Percentiles rank a stretch among this genome's conserved stretches.
Conservation (phyloP, 1,140 invertebrate species). For the Phocides pigmalion region DNA sequence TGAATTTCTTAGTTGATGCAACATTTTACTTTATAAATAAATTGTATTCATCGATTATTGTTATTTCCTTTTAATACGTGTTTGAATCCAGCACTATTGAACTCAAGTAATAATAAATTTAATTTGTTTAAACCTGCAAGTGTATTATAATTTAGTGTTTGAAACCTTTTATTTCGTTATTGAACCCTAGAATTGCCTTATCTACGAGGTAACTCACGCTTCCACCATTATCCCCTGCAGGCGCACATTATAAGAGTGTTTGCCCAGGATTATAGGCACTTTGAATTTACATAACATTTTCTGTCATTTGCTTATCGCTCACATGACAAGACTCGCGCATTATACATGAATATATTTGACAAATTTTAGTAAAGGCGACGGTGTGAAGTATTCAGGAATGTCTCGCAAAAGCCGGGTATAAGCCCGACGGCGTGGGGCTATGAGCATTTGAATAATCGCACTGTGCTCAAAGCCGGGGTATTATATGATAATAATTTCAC, state of each 20-base stretch:
- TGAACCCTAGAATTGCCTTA: conserved; percentile 63
- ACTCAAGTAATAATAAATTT: too few relatives aligned
- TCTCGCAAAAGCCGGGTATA: conserved; percentile 55
- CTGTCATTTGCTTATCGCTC: conserved; percentile 80
- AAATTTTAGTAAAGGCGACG: conserved; percentile 66
- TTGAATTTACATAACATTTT: conserved; percentile 81
- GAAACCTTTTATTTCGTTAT: conserved; percentile 56
- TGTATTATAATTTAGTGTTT: neutral
- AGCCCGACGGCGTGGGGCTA: conserved; percentile 50
- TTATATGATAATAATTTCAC: conserved; percentile 83
- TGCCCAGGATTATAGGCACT: conserved; percentile 69
- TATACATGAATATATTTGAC: conserved; percentile 78
- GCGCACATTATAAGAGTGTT: conserved; percentile 69
- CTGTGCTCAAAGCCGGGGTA: conserved; percentile 67
- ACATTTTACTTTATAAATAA: too few relatives aligned
- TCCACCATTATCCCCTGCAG: conserved; percentile 60
- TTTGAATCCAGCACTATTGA: too few relatives aligned
- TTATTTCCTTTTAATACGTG: too few relatives aligned
- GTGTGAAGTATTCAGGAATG: conserved; percentile 66
- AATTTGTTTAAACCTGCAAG: neutral
- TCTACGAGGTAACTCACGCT: conserved; percentile 66
- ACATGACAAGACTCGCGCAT: conserved; percentile 76
- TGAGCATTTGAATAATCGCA: conserved; percentile 79
- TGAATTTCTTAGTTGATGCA: too few relatives aligned
- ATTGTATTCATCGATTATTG: too few relatives aligned